Percentiles rank a stretch among this genome's conserved stretches.
Evolutionary conservation across 2,888 invertebrate species (phyloP).

Genomic region (Acleris sparsana): DNA sequence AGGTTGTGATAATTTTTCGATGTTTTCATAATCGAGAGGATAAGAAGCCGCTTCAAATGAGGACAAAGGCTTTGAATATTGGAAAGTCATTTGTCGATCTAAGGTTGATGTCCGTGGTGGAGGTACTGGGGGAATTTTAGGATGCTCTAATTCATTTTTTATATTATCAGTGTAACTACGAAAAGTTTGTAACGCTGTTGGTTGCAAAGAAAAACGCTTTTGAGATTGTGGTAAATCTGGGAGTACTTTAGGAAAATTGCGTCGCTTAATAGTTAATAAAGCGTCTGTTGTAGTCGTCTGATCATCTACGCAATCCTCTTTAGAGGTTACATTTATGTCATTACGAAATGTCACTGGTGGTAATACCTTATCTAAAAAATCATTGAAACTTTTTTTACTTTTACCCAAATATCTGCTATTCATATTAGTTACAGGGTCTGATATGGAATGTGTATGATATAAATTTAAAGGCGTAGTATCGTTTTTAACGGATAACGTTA

Average conservation of each 20-base stretch:
- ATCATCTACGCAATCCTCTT: constrained; percentile 78
- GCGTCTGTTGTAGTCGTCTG: constrained; percentile 87
- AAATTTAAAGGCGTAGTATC: constrained; percentile 74
- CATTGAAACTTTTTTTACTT: constrained; percentile 57
- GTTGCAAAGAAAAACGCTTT: constrained; percentile 87
- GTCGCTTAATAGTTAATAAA: constrained; percentile 87
- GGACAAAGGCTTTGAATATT: constrained; percentile 68
- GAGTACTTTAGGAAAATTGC: constrained; percentile 93
- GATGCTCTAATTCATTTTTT: constrained; percentile 63
- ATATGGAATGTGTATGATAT: constrained; percentile 86
- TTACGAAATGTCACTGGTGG: constrained; percentile 77
- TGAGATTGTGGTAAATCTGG: constrained; percentile 87
- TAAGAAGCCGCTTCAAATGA: constrained; percentile 61
- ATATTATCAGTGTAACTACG: constrained; percentile 55
- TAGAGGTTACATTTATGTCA: constrained; percentile 90
- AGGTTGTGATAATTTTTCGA: constrained; percentile 56
- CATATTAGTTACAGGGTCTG: constrained; percentile 87
- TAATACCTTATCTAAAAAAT: constrained; percentile 60
- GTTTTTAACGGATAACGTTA: constrained; percentile 61
- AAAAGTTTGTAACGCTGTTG: constrained; percentile 73
- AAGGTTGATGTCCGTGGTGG: constrained; percentile 90
- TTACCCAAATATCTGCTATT: constrained; percentile 69
- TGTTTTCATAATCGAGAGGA: constrained; percentile 69
- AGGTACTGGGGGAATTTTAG: constrained; percentile 86
- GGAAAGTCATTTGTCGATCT: constrained; percentile 81